Evolutionary conservation across 2,113 vertebrate species (phyloP).

Genomic region (Ciconia boyciana): DNA sequence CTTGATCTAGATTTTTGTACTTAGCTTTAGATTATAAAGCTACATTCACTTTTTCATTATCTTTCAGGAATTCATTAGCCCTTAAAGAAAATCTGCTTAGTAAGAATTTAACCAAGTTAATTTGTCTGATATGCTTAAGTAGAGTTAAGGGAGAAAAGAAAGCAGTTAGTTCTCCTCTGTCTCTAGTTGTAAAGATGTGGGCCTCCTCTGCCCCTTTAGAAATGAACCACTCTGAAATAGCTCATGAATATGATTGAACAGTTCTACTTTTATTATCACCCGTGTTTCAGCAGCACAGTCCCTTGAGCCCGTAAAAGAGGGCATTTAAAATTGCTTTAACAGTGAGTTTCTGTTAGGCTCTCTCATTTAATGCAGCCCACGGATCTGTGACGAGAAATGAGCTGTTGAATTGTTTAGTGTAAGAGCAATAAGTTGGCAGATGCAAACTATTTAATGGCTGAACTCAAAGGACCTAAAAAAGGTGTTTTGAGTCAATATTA

Average conservation of each 20-base stretch:
- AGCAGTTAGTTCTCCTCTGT: neutral
- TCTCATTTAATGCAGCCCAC: neutral
- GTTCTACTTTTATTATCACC: neutral
- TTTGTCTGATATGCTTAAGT: neutral
- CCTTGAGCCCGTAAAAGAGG: neutral
- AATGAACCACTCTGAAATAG: neutral
- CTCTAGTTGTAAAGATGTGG: neutral
- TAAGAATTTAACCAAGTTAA: neutral
- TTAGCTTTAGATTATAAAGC: neutral
- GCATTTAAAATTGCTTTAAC: neutral
- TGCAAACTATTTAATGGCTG: neutral
- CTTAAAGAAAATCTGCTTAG: neutral
- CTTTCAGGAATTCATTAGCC: neutral
- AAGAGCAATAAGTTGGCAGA: neutral
- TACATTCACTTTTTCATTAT: neutral
- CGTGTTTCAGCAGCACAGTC: neutral
- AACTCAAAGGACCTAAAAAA: neutral
- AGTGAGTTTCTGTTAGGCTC: neutral
- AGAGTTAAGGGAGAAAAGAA: neutral
- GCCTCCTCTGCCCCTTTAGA: neutral
- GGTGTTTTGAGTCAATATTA: neutral
- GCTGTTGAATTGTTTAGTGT: neutral
- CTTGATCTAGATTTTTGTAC: neutral
- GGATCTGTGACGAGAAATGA: neutral
- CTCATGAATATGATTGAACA: neutral